Conservation (phyloP, 2,888 invertebrate genomes). For the Ophioninae sp. region DNA sequence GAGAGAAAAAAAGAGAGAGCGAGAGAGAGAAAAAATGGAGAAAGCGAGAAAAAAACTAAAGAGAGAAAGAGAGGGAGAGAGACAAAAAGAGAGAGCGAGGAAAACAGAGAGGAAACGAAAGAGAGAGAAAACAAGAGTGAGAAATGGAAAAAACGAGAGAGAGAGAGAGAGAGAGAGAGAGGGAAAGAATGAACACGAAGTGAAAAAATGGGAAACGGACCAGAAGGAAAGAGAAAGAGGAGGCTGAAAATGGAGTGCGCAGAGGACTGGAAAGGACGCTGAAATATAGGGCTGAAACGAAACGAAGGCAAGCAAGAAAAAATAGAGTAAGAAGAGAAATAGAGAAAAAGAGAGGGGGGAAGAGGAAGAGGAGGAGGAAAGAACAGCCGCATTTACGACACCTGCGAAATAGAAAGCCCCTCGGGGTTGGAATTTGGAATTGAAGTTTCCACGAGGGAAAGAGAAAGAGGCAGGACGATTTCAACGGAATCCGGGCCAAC, state of each 20-base stretch:
- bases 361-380: background rate
- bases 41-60: no score
- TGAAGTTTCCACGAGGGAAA: constrained; percentile 41
- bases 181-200: constrained; percentile 2
- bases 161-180: constrained; percentile 52
- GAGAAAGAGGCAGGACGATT: constrained; percentile 16
- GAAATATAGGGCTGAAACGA: constrained; percentile 10
- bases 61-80: no score
- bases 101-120: no score
- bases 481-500: constrained; percentile 40
- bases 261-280: constrained; percentile 6
- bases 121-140: no score
- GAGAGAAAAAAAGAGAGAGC: no score
- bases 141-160: no score
- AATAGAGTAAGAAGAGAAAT: background rate
- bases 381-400: constrained; percentile 57
- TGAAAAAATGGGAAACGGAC: constrained; percentile 15
- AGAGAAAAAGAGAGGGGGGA: background rate
- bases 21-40: no score
- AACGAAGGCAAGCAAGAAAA: background rate
- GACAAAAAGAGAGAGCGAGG: no score
- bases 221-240: constrained; percentile 21
- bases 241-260: constrained; percentile 6
- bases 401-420: constrained; percentile 59
- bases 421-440: constrained; percentile 55